Evolutionary conservation across 2,797 vertebrate genomes (phyloP).

Genomic region (Podargus strigoides): DNA sequence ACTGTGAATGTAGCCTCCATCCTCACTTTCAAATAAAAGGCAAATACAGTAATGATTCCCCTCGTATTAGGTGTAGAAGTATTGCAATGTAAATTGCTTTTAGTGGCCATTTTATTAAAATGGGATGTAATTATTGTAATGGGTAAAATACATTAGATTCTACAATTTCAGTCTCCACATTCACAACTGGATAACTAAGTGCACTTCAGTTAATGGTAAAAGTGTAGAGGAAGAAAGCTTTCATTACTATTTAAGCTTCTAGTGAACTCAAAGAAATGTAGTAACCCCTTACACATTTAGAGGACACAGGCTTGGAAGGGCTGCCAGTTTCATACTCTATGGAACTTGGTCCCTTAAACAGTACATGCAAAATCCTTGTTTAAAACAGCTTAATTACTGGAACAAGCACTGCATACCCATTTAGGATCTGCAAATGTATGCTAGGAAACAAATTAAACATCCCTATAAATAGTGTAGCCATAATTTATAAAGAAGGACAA

Average conservation of each 20-base stretch:
- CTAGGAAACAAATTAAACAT: slow-evolving; percentile 14
- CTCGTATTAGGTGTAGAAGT: neutral
- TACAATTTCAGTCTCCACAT: neutral
- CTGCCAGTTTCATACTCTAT: neutral
- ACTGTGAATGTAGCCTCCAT: neutral
- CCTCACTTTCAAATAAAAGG: neutral
- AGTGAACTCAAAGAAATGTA: neutral
- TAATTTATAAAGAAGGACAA: neutral
- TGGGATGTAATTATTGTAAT: neutral
- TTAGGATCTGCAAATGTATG: neutral
- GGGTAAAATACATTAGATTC: neutral
- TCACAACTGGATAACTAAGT: neutral
- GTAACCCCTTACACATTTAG: neutral
- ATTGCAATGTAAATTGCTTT: neutral
- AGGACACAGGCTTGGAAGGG: neutral
- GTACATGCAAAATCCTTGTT: neutral
- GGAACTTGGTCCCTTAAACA: neutral
- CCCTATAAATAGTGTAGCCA: neutral
- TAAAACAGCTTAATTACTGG: neutral
- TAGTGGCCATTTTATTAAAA: neutral
- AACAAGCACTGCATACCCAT: neutral
- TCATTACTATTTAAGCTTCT: neutral
- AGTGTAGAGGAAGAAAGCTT: neutral
- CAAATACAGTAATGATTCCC: neutral
- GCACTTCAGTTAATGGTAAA: neutral